Conservation (phyloP, 2,113 vertebrate species). For the Pomatostomus ruficeps region DNA sequence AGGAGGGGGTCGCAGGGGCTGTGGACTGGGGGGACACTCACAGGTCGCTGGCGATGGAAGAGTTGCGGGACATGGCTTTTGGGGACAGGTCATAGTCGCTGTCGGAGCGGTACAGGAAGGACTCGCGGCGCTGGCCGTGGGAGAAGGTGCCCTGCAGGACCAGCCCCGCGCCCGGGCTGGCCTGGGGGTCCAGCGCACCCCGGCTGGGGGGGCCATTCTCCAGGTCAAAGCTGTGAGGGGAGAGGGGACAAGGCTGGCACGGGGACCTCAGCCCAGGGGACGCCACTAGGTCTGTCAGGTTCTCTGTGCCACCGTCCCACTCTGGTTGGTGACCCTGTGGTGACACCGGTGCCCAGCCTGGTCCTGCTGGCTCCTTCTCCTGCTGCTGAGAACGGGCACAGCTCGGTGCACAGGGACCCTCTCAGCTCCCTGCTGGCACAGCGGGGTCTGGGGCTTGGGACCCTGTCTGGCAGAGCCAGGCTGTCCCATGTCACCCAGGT, state of each 20-base stretch:
- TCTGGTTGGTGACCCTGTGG: background rate
- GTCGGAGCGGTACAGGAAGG: conserved; percentile 93
- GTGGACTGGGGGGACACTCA: conserved; percentile 63
- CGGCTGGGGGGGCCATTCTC: conserved; percentile 85
- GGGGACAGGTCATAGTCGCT: conserved; percentile 91
- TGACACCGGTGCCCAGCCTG: background rate
- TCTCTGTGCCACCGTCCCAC: rapidly evolving
- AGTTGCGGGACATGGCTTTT: conserved; percentile 85
- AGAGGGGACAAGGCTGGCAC: background rate
- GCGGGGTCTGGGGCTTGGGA: rapidly evolving
- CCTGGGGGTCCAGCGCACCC: conserved; percentile 78
- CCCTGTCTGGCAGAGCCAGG: rapidly evolving
- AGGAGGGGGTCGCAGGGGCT: rapidly evolving
- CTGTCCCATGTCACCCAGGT: background rate
- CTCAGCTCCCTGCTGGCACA: background rate
- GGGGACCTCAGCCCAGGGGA: background rate
- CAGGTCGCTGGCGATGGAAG: conserved; percentile 87
- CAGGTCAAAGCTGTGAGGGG: conserved; percentile 82
- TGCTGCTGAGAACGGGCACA: background rate
- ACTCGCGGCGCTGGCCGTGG: conserved; percentile 86
- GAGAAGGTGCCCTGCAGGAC: conserved; percentile 78
- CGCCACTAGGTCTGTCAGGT: rapidly evolving
- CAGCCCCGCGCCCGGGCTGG: conserved; percentile 77
- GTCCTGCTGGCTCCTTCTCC: background rate
- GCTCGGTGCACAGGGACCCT: rapidly evolving